Evolutionary conservation across 2,113 vertebrate species (phyloP), one percentile per base, ranked within the genome.

Genomic region (Zootoca vivipara): DNA sequence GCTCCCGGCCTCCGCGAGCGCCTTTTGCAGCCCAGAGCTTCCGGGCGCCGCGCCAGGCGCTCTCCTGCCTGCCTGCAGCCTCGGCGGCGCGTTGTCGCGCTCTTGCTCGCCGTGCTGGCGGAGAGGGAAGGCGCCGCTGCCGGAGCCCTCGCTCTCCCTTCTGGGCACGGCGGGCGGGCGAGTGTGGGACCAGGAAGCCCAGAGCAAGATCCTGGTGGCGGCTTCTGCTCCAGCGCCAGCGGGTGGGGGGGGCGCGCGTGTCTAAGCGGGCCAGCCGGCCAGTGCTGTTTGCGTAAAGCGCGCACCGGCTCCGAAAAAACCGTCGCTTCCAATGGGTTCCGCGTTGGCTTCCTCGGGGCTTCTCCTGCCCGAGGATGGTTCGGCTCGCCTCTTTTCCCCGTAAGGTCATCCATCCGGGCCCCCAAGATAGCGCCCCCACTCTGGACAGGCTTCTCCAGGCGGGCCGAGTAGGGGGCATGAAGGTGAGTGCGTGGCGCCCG

Each of bases 131-230:
- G 85, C 46, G 85, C 85, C 46, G 85, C 85, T 20, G 89, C 42
- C 26, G 28, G 64, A 42, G 58, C 13, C 3, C 7, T 1, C 77
- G 18, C 46, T 20, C 26, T 16, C 52, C 1, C 16, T 6, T 3
- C 12, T 15, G 46, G 7, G 24, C 72, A 18, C 33, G 46, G 46
- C 46, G 46, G 46, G 46, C 18, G 26, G n/a, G 16, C 13, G 79
- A 12, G 58, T 22, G 72, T 26, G 35, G 16, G 79, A 67, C 79
- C 70, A 88, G 89, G 72, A 77, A 77, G 22, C 78, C 12, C 6
- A 22, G 70, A 58, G 65, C 79, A 40, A 77, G 79, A 86, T 82
- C 84, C 89, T 75, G 84, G 70, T 75, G 70, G 69, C 80, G 70
- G 69, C 72, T 88, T 6, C 56, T 22, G n/a, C 26, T 35, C 58